Evolutionary conservation across 1,140 invertebrate species (phyloP), one percentile per base, ranked within the genome.

Genomic region (Drosophila lacteicornis): DNA sequence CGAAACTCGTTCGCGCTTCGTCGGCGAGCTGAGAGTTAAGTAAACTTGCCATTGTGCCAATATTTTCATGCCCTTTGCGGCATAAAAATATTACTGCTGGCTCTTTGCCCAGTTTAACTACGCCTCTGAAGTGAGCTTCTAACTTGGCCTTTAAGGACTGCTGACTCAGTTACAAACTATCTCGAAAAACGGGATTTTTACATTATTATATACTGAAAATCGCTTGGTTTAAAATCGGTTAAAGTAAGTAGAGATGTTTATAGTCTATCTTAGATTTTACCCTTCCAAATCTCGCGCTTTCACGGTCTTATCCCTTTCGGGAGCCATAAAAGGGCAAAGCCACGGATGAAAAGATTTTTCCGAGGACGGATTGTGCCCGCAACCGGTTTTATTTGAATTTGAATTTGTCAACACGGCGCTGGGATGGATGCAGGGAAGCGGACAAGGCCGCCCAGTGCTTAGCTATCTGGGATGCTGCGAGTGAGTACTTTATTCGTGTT

Each of bases 301-400:
- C 1, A 27, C 56, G 33, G 56, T 65, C 59, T 45, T 65, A 66
- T 66, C 62, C 40, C 27, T 22, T 51, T 22, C 40, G 63, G 13
- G 47, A 42, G 47, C 47, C 47, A 56, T 46, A 47, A 70, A 68
- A 70, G 27, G 47, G n/a, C 38, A 49, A 38, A 49, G 22, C 51
- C 42, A 58, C 5, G 51, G 43, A 38, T 55, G 30, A 58, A 55
- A 49, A 46, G 50, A 33, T 42, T 71, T 58, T 49, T 30, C 69
- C 11, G 19, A 12, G 17, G 27, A n/a, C 27, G 53, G 38, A n/a
- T 43, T 40, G 51, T 38, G 53, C n/a, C 42, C 45, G 36, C 56
- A 33, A 36, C 46, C 46, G 22, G 61, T 77, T 65, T 75, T 75
- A 85, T 61, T 80, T 62, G 40, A 75, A 85, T 61, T 80, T 62